Evolutionary conservation across 1,140 invertebrate species (phyloP), one percentile per base, ranked within the genome.

Genomic region (Hydropsyche tenuis): DNA sequence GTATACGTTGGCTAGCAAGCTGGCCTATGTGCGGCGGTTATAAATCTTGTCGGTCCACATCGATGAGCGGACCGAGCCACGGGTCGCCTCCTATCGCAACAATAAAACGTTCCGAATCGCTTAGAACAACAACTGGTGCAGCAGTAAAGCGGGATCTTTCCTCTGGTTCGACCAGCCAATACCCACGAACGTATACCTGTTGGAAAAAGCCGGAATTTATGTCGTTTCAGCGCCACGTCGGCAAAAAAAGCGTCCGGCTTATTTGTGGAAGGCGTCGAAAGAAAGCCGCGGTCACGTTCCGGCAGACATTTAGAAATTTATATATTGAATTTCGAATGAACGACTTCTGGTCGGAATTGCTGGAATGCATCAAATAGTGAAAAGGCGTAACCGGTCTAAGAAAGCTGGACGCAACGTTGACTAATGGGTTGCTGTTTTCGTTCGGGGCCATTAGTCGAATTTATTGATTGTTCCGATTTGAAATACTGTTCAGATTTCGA

Each of bases 111-210:
- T 37, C 43, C 22, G 27, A 70, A 70, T 70, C 68, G 68, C 48
- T 70, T 70, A 70, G n/a, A 70, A 70, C 68, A 69, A 69, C 66
- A 70, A 70, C 68, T 56, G 68, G 16, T 42, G 51, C 37, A 25
- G 16, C 23, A 37, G 48, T 37, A 56, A 70, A 56, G 51, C 25
- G 48, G 42, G 7, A 23, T 46, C 65, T 16, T 43, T 60, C 48
- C 18, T 65, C 14, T n/a, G 27, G 1, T 60, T 60, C 23, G n/a
- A 20, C 56, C 56, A 25, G 11, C 56, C 23, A 60, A 60, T 60
- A 27, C 23, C 56, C 30, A 9, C 9, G 30, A n/a, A n/a, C n/a
- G 30, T 37, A n/a, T 60, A 60, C 56, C 56, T 60, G 56, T 60
- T 60, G 56, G 56, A 60, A 60, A 60, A 9, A 37, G 30, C 11